Evolutionary conservation across 2,113 vertebrate species (phyloP).

Genomic region (Brienomyrus longianalis): DNA sequence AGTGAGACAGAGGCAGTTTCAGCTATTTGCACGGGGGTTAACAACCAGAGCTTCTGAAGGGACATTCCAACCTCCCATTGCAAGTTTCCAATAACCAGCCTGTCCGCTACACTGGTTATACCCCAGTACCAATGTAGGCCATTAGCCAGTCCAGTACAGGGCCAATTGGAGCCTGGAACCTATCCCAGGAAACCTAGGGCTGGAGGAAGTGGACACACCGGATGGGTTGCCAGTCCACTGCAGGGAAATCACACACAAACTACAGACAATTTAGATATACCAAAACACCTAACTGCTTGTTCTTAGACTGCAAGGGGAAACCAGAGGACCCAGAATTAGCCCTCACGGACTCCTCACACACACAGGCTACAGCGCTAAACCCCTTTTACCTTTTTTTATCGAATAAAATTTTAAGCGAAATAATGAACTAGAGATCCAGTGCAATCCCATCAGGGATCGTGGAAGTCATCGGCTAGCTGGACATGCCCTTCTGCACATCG

Average conservation of each 20-base stretch:
- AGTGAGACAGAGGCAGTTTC: too few relatives aligned
- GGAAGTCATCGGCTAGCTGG: neutral
- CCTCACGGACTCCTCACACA: neutral
- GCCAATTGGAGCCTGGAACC: neutral
- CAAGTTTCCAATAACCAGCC: neutral
- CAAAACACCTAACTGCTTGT: neutral
- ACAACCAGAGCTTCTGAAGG: neutral
- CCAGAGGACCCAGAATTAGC: neutral
- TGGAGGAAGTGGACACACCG: neutral
- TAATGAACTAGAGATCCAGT: neutral
- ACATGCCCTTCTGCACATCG: neutral
- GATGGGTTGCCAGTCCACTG: neutral
- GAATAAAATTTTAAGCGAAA: neutral
- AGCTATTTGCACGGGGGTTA: neutral
- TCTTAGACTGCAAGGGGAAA: neutral
- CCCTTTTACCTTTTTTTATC: neutral
- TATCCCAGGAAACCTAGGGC: neutral
- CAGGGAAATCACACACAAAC: neutral
- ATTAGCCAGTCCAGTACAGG: neutral
- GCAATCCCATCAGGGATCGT: neutral
- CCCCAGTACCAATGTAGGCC: neutral
- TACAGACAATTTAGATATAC: neutral
- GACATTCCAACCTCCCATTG: neutral
- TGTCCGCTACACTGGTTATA: neutral
- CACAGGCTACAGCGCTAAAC: neutral